These are phyloP conservation scores for Camptogramma bilineatum DNA, from an alignment of 2,888 invertebrate species.

Conservation along the genomic window DNA sequence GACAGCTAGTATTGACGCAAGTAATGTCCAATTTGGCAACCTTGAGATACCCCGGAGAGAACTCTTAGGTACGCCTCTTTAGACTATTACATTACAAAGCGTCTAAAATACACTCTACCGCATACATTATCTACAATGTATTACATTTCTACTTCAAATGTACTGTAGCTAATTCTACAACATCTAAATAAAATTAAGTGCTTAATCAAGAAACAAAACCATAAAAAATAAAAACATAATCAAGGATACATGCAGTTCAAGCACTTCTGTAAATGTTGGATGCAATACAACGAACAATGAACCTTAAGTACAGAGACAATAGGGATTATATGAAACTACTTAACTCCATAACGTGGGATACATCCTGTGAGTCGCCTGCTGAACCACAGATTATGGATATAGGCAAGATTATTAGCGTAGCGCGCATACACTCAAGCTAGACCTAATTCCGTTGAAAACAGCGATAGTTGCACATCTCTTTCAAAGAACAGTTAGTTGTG, in stretches of 20 bases:
- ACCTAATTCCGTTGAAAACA: background rate
- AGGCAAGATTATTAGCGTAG: slow-evolving; percentile 10
- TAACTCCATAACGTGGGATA: slow-evolving; percentile 15
- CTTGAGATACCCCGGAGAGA: background rate
- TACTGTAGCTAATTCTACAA: background rate
- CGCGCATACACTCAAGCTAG: slow-evolving; percentile 1
- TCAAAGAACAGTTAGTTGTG: too few species aligned
- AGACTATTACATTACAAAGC: slow-evolving; percentile 26
- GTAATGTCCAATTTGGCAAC: slow-evolving; percentile 13
- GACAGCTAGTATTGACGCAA: slow-evolving; percentile 79
- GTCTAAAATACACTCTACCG: slow-evolving; percentile 18
- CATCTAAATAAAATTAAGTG: slow-evolving; percentile 3
- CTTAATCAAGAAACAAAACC: slow-evolving; percentile 9
- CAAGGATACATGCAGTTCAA: slow-evolving; percentile 11
- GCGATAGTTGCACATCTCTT: background rate
- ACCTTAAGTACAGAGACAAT: slow-evolving; percentile 5
- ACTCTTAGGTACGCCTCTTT: slow-evolving; percentile 16
- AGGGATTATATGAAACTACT: slow-evolving; percentile 7
- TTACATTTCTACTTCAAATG: slow-evolving; percentile 11
- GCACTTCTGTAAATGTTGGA: slow-evolving; percentile 3
- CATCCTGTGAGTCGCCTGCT: slow-evolving; percentile 15
- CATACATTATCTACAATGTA: background rate
- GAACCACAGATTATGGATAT: slow-evolving; percentile 11
- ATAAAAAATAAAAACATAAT: slow-evolving; percentile 7
- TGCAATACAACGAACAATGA: background rate